Evolutionary conservation across 2,113 vertebrate genomes (phyloP), one percentile per base, ranked within the genome.

Genomic region (Myrmophylax atrothorax): DNA sequence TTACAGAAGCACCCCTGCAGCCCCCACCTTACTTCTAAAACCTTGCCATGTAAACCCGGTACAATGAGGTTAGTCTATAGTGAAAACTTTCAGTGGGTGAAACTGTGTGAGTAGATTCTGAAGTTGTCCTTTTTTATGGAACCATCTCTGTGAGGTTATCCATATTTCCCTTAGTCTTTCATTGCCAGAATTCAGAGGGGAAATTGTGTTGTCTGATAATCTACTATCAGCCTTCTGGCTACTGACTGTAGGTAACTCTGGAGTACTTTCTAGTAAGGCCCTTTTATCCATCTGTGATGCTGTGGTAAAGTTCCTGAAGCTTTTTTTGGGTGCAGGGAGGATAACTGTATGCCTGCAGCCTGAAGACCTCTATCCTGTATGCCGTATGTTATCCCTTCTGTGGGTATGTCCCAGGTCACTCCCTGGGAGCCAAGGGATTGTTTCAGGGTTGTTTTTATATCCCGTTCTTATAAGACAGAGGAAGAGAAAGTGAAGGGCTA

Each of bases 11-110:
- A 70, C 7, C 20, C 7, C 22, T 46, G 35, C 35, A 67, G 13
- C 22, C 10, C 7, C 26, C 14, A 9, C 52, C 0, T 0, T n/a
- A 7, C 13, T 38, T 2, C 6, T 25, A 52, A 40, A 68, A 31
- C 35, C 15, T 85, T 66, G 40, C 20, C 35, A 2, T 4, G 4
- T 40, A 60, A 66, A 33, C 35, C 12, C 28, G 26, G 7, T 37
- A 16, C 47, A 67, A 10, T 33, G 18, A 66, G 20, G 52, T 66
- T 24, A 70, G 14, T 52, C 38, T 58, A 10, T 66, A 42, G 24
- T 50, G 70, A 46, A 24, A 80, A 40, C 35, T 93, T 91, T 38
- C 20, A 64, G 12, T 52, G 35, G 9, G 12, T 7, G 15, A 44
- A 76, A 6, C 4, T 73, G 35, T 22, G 15, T 22, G 14, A 16